A percentile compares a stretch with the other conserved stretches of the same genome.
Evolutionary conservation across 2,888 invertebrate genomes (phyloP).

Genomic region (Cremastinae sp.): DNA sequence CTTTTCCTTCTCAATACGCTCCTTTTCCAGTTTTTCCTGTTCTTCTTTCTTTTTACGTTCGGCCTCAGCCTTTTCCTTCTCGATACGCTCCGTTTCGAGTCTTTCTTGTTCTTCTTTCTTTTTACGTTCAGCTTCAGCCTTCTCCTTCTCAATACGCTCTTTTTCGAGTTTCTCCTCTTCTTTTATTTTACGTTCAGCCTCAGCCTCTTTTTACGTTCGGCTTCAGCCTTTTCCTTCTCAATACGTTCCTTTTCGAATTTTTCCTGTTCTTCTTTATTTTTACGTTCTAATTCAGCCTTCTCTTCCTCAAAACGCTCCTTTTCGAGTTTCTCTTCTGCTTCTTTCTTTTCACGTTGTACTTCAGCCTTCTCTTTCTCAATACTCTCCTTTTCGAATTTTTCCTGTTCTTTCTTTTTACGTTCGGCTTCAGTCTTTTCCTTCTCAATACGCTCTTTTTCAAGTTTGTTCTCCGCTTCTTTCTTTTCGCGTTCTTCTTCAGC

Average conservation of each 20-base stretch:
- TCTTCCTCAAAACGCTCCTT: conserved; percentile 21
- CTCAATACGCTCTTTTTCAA: conserved; percentile 35
- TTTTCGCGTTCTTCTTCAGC: conserved; percentile 54
- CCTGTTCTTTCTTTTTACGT: conserved; percentile 45
- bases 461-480: conserved; percentile 50
- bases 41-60: conserved; percentile 48
- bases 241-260: no score
- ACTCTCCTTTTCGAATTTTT: no score
- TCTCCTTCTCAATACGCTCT: conserved; percentile 61
- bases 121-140: conserved; percentile 69
- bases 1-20: conserved; percentile 38
- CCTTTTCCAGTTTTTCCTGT: conserved; percentile 63
- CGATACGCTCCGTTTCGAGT: not conserved
- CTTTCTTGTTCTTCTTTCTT: conserved; percentile 34
- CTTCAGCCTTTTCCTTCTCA: conserved; percentile 71
- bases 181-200: no score
- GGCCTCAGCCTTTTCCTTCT: conserved; percentile 39
- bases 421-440: conserved; percentile 52
- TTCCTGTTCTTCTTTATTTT: no score
- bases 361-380: conserved; percentile 28
- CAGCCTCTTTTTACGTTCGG: conserved; percentile 67
- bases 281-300: no score
- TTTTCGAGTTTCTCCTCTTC: conserved; percentile 67
- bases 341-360: no score
- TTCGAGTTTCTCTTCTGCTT: no score